Conservation (phyloP, 1,140 invertebrate genomes). For the Laupala kohalensis region DNA sequence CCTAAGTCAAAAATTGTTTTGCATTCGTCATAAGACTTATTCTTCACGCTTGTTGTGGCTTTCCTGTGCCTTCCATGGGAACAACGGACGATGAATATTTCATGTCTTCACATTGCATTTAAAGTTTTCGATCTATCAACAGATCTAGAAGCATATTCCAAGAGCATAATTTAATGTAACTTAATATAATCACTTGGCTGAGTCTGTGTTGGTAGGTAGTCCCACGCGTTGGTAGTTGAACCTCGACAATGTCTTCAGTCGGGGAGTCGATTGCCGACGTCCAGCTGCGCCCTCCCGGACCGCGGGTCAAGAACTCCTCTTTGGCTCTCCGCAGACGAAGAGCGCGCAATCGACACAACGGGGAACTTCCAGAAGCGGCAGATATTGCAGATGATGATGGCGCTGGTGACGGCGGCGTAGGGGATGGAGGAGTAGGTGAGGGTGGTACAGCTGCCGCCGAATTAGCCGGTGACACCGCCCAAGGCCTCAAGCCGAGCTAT, state of each 20-base stretch:
- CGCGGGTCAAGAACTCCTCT: constrained; percentile 40
- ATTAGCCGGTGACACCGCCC: too few relatives aligned
- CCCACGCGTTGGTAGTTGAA: constrained; percentile 4
- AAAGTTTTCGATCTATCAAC: too few relatives aligned
- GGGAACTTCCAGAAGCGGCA: not conserved
- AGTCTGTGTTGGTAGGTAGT: constrained; percentile 22
- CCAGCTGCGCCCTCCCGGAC: constrained; percentile 10
- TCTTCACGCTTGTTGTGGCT: too few relatives aligned
- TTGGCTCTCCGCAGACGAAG: constrained; percentile 43
- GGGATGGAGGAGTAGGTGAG: constrained; percentile 9
- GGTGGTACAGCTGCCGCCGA: not conserved
- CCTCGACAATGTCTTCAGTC: too few relatives aligned
- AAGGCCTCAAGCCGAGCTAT: too few relatives aligned
- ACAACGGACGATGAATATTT: too few relatives aligned
- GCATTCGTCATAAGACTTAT: too few relatives aligned
- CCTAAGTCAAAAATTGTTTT: too few relatives aligned
- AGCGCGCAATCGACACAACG: constrained; percentile 25
- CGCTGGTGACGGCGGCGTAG: constrained; percentile 10
- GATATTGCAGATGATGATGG: constrained; percentile 13
- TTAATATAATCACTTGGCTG: constrained; percentile 34
- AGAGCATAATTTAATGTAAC: too few relatives aligned
- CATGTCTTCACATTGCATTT: too few relatives aligned
- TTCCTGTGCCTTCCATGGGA: too few relatives aligned
- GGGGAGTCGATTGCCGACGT: not conserved
- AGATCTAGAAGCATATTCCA: too few relatives aligned